Base-by-base conservation (phyloP, 2,797 vertebrate species). In the Rachycentron canadum region DNA sequence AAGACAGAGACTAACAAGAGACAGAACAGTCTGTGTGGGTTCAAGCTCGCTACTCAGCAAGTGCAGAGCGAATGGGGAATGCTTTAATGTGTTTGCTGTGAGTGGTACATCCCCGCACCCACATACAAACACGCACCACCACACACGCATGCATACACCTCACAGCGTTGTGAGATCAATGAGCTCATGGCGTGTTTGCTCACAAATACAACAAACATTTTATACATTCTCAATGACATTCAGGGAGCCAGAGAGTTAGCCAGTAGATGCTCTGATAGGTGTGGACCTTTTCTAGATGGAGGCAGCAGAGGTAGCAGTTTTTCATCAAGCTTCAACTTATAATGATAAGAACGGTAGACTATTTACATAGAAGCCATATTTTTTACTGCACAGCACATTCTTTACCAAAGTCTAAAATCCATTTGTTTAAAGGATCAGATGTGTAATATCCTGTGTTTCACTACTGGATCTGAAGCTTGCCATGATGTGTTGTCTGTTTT, bases 1-100 rank as follows among this genome's bases (percentile, higher is more conserved):
- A 88, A 89, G 86, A 90, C 85, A 89, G 69, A 91, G 86, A 88
- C 81, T 87, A 82, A 92, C 82, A 88, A 90, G 83, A 90, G 90
- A 89, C 85, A 88, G 87, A 88, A 85, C 78, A 80, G 84, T 87
- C 76, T 77, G 79, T 67, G 82, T 80, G 68, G 84, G 86, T 88
- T 86, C 69, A 80, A 82, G 72, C 77, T 84, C 56, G 40, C 81
- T 76, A 62, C 67, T 83, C 69, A 34, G 80, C 79, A 58, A 82
- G 85, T 38, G 30, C 68, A 62, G 78, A 86, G 69, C 73, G 47
- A 88, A 76, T 75, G 74, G 66, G 81, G 80, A 88, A 84, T 83
- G 87, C 81, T 92, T 88, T 82, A 73, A 83, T 83, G 88, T 86
- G 78, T 82, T 82, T 80, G 76, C 87, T 81, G 83, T 74, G 89